Percentiles rank a stretch among this genome's conserved stretches.
Conservation (phyloP, 2,113 vertebrate genomes). For the Tenrec ecaudatus region DNA sequence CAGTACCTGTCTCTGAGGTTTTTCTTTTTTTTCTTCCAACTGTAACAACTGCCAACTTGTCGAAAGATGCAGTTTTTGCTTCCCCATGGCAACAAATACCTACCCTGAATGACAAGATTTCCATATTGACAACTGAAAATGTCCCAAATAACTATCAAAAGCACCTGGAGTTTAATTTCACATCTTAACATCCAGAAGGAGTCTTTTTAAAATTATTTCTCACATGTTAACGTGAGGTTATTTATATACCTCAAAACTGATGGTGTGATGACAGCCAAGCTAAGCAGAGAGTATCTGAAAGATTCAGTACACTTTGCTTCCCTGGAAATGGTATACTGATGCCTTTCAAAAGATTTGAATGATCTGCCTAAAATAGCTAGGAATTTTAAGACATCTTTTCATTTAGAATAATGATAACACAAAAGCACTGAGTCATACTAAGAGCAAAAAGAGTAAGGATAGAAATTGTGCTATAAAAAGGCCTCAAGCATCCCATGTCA, state of each 20-base stretch:
- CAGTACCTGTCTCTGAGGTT: conserved; percentile 68
- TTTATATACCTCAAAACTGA: conserved; percentile 84
- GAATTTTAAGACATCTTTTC: conserved; percentile 82
- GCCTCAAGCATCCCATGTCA: conserved; percentile 74
- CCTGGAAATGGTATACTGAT: conserved; percentile 82
- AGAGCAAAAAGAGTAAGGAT: conserved; percentile 56
- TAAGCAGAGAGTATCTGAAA: conserved; percentile 80
- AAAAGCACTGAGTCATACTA: conserved; percentile 75
- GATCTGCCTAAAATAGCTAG: conserved; percentile 83
- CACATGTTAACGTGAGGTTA: conserved; percentile 83
- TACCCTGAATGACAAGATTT: conserved; percentile 83
- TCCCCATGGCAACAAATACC: conserved; percentile 86
- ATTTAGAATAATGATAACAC: conserved; percentile 75
- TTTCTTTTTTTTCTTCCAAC: conserved; percentile 70
- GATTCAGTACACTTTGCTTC: conserved; percentile 83
- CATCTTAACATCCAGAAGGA: conserved; percentile 80
- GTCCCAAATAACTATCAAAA: conserved; percentile 84
- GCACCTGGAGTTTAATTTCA: conserved; percentile 87
- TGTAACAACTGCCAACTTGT: conserved; percentile 82
- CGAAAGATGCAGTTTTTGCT: conserved; percentile 77
- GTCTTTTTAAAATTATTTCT: conserved; percentile 80
- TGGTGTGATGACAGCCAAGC: conserved; percentile 83
- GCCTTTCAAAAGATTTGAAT: conserved; percentile 82
- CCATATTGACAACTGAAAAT: conserved; percentile 86
- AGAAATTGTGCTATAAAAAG: conserved; percentile 63